These are phyloP conservation scores for Sarcophaga caerulescens DNA, from an alignment of 2,888 invertebrate genomes.

Conservation along the genomic window DNA sequence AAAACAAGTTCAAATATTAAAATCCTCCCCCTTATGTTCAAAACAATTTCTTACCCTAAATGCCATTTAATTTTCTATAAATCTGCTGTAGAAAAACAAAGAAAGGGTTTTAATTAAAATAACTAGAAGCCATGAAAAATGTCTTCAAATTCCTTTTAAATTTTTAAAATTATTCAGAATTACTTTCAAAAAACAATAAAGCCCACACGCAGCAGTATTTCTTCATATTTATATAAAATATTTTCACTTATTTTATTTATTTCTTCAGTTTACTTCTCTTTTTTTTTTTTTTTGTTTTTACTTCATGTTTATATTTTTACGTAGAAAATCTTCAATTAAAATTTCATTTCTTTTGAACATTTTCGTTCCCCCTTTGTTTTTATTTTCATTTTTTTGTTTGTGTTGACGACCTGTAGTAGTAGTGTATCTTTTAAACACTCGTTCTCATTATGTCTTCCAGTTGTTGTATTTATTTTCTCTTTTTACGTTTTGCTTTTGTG, in stretches of 20 bases:
- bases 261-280: neutral
- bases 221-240: neutral
- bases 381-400: neutral
- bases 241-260: no score
- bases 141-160: conserved; percentile 21
- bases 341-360: conserved; percentile 26
- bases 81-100: no score
- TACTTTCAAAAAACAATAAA: neutral
- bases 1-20: no score
- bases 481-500: conserved; percentile 46
- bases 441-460: conserved; percentile 33
- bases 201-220: neutral
- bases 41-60: no score
- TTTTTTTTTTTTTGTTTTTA: neutral
- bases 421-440: neutral
- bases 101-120: no score
- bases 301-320: conserved; percentile 31
- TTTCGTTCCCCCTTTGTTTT: conserved; percentile 2
- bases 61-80: no score
- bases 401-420: neutral
- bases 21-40: no score
- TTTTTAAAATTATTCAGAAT: conserved; percentile 19
- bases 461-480: conserved; percentile 5
- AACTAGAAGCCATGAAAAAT: neutral
- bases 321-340: conserved; percentile 52